Conservation (phyloP, 2,888 invertebrate genomes). For the Iselma pallidipennis region DNA sequence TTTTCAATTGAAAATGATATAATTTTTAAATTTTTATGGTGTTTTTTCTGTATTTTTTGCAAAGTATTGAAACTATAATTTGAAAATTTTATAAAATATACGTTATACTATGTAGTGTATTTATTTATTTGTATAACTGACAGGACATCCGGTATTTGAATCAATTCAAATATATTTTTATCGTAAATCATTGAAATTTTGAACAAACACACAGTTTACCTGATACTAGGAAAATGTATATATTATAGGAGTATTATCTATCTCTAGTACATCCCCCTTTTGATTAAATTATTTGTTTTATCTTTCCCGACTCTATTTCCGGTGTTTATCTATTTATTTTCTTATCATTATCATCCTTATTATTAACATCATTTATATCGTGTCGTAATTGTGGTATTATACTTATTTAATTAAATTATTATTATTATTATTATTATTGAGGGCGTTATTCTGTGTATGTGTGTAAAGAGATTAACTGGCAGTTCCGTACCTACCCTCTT, state of each 20-base stretch:
- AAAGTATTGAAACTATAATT: neutral
- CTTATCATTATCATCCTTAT: too few relatives aligned
- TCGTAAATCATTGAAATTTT: constrained; percentile 15
- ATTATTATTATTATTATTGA: neutral
- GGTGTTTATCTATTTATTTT: neutral
- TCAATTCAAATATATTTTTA: constrained; percentile 23
- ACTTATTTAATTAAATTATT: neutral
- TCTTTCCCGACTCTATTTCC: neutral
- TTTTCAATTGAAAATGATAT: neutral
- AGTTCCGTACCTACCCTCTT: neutral
- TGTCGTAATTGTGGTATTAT: too few relatives aligned
- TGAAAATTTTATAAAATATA: constrained; percentile 4
- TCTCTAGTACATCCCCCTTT: neutral
- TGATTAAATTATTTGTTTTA: neutral
- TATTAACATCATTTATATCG: too few relatives aligned
- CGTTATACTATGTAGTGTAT: too few relatives aligned
- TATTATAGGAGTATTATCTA: neutral
- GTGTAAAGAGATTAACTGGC: neutral
- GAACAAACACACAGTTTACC: constrained; percentile 21
- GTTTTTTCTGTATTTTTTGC: neutral
- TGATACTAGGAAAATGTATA: constrained; percentile 4
- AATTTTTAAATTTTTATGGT: neutral
- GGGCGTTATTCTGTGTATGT: neutral
- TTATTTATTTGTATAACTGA: constrained; percentile 16
- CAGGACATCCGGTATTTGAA: constrained; percentile 25